Evolutionary conservation across 2,888 invertebrate species (phyloP).

Genomic region (Tenthredo distinguenda): DNA sequence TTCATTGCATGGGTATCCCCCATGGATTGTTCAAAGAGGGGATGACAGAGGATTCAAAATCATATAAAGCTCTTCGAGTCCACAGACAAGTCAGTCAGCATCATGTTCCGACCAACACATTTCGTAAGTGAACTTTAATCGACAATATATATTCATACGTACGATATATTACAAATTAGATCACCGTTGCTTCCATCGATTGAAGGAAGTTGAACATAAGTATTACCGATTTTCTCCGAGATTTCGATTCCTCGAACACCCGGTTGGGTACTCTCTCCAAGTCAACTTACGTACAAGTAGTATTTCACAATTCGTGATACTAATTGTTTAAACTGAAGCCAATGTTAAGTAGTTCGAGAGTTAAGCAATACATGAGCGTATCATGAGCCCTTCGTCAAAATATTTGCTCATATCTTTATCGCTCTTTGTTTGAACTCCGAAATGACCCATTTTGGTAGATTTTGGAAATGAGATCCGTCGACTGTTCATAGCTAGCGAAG

Average conservation of each 20-base stretch:
- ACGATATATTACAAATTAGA: neutral
- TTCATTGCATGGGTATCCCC: constrained; percentile 15
- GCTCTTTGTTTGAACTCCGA: neutral
- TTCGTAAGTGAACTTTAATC: constrained; percentile 26
- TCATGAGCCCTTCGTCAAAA: constrained; percentile 35
- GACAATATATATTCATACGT: neutral
- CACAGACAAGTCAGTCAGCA: neutral
- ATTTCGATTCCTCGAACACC: neutral
- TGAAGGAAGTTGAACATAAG: neutral
- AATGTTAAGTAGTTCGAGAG: constrained; percentile 6
- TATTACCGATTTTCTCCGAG: neutral
- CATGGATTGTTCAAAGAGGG: constrained; percentile 35
- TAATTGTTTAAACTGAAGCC: constrained; percentile 28
- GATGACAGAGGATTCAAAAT: neutral
- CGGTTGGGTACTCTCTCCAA: neutral
- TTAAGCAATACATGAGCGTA: neutral
- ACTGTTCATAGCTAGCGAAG: neutral
- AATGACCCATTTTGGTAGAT: neutral
- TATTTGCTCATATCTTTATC: constrained; percentile 15
- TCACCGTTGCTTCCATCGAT: neutral
- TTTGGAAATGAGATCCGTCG: neutral
- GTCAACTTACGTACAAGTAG: neutral
- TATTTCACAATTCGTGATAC: neutral
- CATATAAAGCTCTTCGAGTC: constrained; percentile 20
- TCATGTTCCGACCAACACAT: constrained; percentile 42